Percentiles rank a stretch among this genome's conserved stretches.
These are phyloP conservation scores for Cyphomyrmex costatus DNA, from an alignment of 1,140 invertebrate genomes.

Conservation along the genomic window DNA sequence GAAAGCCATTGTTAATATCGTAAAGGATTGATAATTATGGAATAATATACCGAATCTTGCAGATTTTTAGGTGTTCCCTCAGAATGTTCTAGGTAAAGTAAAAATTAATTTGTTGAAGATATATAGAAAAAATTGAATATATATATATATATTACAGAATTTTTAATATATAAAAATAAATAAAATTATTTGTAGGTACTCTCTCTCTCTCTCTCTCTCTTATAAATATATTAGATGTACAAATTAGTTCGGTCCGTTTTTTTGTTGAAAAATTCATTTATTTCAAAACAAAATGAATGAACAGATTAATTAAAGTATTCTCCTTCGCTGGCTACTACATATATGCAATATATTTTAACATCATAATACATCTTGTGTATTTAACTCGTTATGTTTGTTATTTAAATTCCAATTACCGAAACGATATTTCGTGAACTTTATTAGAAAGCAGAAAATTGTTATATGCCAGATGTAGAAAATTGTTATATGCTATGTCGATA, in stretches of 20 bases:
- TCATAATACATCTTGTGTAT: not conserved
- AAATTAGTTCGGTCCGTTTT: too few species aligned
- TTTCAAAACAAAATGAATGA: too few species aligned
- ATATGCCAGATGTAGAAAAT: not conserved
- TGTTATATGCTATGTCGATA: not conserved
- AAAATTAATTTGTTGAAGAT: not conserved
- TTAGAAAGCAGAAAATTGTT: not conserved
- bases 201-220: too few species aligned
- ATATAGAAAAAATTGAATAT: not conserved
- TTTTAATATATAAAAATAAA: not conserved
- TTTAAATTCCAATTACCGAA: not conserved
- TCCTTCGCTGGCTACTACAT: too few species aligned
- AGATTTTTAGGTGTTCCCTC: not conserved
- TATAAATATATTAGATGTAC: too few species aligned
- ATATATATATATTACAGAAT: not conserved
- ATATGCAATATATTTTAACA: not conserved
- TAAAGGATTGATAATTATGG: not conserved
- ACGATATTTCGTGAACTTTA: not conserved
- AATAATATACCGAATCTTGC: slow-evolving; percentile 13
- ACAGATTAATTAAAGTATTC: too few species aligned
- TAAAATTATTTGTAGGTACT: not conserved
- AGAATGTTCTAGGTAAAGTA: not conserved
- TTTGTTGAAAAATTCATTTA: too few species aligned
- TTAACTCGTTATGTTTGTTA: not conserved
- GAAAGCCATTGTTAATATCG: slow-evolving; percentile 6